A percentile compares a stretch with the other conserved stretches of the same genome.
Evolutionary conservation across 2,888 invertebrate genomes (phyloP).

Genomic region (Chaitophorus viminalis): DNA sequence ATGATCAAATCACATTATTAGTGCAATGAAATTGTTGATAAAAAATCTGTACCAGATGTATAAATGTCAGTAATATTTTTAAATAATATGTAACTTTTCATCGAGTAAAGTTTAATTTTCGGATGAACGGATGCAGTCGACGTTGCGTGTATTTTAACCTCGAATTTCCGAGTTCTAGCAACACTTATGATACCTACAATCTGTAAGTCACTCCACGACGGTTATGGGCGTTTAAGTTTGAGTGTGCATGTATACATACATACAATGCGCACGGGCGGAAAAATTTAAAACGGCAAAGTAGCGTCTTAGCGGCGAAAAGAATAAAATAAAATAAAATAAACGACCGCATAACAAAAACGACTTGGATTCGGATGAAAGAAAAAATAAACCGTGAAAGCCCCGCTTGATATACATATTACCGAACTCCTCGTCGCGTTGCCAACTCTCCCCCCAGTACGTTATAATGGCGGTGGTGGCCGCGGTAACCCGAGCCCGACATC

Average conservation of each 20-base stretch:
- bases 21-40: no score
- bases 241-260: no score
- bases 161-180: neutral
- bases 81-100: no score
- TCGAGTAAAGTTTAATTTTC: no score
- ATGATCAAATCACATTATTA: no score
- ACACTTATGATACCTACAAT: neutral
- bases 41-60: no score
- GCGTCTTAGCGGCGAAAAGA: neutral
- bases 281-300: neutral
- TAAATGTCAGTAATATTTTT: no score
- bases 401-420: neutral
- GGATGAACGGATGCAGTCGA: no score
- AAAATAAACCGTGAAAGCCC: slow-evolving; percentile 16
- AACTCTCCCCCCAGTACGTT: neutral
- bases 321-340: no score
- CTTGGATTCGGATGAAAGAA: neutral
- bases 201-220: no score
- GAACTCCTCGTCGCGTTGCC: neutral
- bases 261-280: neutral
- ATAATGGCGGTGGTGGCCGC: neutral
- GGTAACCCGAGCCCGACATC: neutral
- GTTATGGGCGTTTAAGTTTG: no score
- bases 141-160: neutral
- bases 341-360: neutral